phyloP scores from a whole-genome alignment of 2,797 vertebrate species.

The Coracias cyanogaster region DNA sequence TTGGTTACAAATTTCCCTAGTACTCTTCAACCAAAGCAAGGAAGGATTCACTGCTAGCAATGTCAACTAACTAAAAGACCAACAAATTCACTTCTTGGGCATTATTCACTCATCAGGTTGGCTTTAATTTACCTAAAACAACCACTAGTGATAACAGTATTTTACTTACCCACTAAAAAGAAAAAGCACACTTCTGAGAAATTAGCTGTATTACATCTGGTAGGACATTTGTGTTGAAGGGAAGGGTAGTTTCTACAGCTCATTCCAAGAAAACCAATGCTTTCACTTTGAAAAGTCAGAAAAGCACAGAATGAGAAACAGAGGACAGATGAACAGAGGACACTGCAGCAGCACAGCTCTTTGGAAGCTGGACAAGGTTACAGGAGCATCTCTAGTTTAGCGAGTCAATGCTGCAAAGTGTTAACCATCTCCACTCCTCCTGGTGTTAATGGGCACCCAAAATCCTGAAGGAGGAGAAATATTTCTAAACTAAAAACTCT shows the following conservation, averaged over 20 bases:
- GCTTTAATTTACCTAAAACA: background rate
- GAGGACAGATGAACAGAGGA: background rate
- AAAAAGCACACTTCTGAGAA: background rate
- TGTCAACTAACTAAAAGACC: background rate
- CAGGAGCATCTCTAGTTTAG: background rate
- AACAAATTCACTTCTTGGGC: background rate
- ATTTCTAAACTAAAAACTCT: slow-evolving; percentile 10
- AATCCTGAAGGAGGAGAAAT: background rate
- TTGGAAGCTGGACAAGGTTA: background rate
- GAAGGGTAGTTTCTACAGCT: background rate
- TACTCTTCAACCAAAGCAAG: background rate
- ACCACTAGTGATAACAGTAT: background rate
- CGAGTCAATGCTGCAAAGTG: background rate
- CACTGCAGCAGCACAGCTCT: background rate
- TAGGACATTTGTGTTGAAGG: background rate
- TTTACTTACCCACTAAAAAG: background rate
- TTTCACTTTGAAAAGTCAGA: background rate
- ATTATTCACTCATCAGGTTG: background rate
- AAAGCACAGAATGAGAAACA: background rate
- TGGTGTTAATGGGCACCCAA: background rate
- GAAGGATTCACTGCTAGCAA: background rate
- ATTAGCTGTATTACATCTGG: background rate
- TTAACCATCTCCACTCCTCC: background rate
- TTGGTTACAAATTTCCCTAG: background rate
- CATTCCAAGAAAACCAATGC: background rate